phyloP scores from a whole-genome alignment of 2,888 invertebrate species.

The Lacanobia wlatinum region DNA sequence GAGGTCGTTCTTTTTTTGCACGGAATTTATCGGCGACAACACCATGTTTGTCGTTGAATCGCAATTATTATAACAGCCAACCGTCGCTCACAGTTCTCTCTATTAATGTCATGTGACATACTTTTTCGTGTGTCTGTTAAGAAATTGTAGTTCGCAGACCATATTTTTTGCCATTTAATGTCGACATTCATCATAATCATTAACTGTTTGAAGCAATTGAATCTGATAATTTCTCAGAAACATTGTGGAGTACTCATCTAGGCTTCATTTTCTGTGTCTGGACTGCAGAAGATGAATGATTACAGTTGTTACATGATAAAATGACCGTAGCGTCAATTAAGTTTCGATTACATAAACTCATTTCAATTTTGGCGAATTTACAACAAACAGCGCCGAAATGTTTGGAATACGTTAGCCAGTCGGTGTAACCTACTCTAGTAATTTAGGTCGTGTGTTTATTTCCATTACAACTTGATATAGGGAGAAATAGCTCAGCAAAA shows the following conservation, averaged over 20 bases:
- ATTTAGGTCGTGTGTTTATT: slow-evolving; percentile 37
- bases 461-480: background rate
- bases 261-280: slow-evolving; percentile 33
- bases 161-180: slow-evolving; percentile 53
- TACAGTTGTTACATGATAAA: slow-evolving; percentile 62
- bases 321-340: slow-evolving; percentile 55
- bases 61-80: slow-evolving; percentile 53
- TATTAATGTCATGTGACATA: slow-evolving; percentile 64
- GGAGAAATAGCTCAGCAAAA: background rate
- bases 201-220: slow-evolving; percentile 52
- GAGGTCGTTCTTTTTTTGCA: slow-evolving; percentile 55
- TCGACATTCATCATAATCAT: slow-evolving; percentile 51
- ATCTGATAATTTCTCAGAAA: slow-evolving; percentile 51
- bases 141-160: slow-evolving; percentile 44
- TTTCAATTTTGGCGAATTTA: slow-evolving; percentile 56
- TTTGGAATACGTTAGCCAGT: slow-evolving; percentile 22
- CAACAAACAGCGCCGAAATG: slow-evolving; percentile 30
- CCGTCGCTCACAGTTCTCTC: slow-evolving; percentile 53
- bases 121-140: slow-evolving; percentile 52
- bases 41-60: slow-evolving; percentile 42
- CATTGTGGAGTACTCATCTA: slow-evolving; percentile 16
- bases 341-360: slow-evolving; percentile 56
- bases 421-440: slow-evolving; percentile 14
- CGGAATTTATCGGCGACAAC: slow-evolving; percentile 50
- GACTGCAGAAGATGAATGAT: slow-evolving; percentile 52